A percentile compares a stretch with the other conserved stretches of the same genome.
phyloP scores from a whole-genome alignment of 2,888 invertebrate genomes.

The Lithophane socia region DNA sequence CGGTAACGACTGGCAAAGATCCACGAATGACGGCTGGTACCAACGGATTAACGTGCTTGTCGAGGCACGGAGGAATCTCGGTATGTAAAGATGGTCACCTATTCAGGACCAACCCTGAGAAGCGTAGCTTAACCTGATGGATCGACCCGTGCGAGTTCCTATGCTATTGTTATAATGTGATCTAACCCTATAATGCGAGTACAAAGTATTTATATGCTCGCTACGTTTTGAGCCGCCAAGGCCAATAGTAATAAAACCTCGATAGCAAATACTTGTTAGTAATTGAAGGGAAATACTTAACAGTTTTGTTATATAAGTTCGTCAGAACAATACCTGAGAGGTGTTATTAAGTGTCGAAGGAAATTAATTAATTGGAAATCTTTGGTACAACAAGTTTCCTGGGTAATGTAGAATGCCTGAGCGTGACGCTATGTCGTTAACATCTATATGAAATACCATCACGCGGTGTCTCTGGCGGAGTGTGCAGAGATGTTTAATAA shows the following conservation, averaged over 20 bases:
- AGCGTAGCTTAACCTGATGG: no score
- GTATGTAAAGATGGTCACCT: no score
- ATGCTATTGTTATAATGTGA: not conserved
- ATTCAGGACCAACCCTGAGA: no score
- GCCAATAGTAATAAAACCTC: slow-evolving; percentile 15
- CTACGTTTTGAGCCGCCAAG: slow-evolving; percentile 6
- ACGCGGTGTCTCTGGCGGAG: slow-evolving; percentile 8
- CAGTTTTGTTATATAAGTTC: slow-evolving; percentile 35
- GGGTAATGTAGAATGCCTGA: slow-evolving; percentile 45
- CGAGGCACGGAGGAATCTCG: no score
- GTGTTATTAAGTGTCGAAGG: slow-evolving; percentile 37
- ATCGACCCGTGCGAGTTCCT: not conserved
- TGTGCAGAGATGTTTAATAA: slow-evolving; percentile 33
- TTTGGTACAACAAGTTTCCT: slow-evolving; percentile 41
- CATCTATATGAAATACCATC: slow-evolving; percentile 53
- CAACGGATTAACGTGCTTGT: no score
- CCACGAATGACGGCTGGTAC: no score
- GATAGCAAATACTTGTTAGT: slow-evolving; percentile 8
- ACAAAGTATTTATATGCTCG: not conserved
- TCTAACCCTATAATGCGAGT: not conserved
- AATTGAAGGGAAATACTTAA: slow-evolving; percentile 38
- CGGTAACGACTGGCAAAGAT: no score
- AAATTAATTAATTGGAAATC: slow-evolving; percentile 57
- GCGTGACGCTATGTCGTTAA: slow-evolving; percentile 50
- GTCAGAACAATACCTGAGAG: slow-evolving; percentile 21